Base-by-base conservation (phyloP, 2,888 invertebrate species). In the Anarsia innoxiella region DNA sequence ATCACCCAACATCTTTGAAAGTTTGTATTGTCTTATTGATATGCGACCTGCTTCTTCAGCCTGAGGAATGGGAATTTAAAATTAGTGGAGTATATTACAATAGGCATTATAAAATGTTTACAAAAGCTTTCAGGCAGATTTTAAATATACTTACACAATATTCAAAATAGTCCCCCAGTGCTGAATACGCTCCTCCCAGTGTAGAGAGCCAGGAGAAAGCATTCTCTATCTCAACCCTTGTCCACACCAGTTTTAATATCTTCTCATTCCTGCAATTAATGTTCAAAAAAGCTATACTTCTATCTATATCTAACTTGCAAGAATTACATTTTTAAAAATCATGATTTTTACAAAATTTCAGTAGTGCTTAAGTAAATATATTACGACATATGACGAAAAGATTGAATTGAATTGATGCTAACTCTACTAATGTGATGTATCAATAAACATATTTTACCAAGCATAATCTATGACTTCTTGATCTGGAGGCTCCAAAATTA, bases 151-250 rank as follows among this genome's bases (percentile, higher is more conserved):
- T 86, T 86, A 93, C 94, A 83, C 92, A 95, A 57, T 89, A 79
- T 36, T 86, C 79, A 71, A 92, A 93, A 59, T 93, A 90, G 65
- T 98, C 97, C 1, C 98, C 99, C 36, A 99, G 85, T 1, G 97
- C 94, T 1, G 98, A 98, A 73, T 94, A 98, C 1, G 96, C 98
- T 31, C 98, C 98, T 2, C 98, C 99, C 10, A 99, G 86, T 1
- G 99, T 98, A 12, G 97, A 98, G 13, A 99, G 76, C 96, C 97
- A 97, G 11, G 96, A 96, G 87, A 97, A 90, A 15, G 94, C 88
- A 75, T 93, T 88, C 51, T 95, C 95, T 51, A 94, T 78, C 74
- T 95, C 94, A 45, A 91, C 86, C 51, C 88, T 87, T 47, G 90
- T 91, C 84, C 90, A 83, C 16, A 76, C 47, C 9, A 83, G 43